Percentiles rank a stretch among this genome's conserved stretches.
phyloP scores from a whole-genome alignment of 1,140 invertebrate genomes.

The Papilio helenus region DNA sequence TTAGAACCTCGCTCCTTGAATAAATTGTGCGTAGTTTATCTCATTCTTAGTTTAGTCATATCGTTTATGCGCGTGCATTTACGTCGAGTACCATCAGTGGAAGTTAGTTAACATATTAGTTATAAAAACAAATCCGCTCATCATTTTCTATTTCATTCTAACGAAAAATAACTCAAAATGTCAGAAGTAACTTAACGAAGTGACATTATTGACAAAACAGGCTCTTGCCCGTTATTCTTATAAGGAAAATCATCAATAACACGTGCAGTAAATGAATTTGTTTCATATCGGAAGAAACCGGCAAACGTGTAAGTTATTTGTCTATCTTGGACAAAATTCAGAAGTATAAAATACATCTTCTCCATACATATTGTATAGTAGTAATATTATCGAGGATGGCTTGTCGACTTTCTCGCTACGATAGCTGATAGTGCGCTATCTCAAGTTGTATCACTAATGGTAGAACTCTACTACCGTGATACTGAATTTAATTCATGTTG shows the following conservation, averaged over 20 bases:
- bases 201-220: too few species aligned
- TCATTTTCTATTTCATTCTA: not conserved
- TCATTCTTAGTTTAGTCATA: slow-evolving; percentile 41
- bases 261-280: too few species aligned
- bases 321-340: too few species aligned
- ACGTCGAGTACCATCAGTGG: not conserved
- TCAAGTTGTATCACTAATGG: not conserved
- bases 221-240: too few species aligned
- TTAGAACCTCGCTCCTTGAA: slow-evolving; percentile 37
- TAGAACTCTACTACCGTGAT: too few species aligned
- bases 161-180: not conserved
- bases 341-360: too few species aligned
- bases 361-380: not conserved
- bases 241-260: too few species aligned
- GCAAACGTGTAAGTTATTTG: too few species aligned
- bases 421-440: not conserved
- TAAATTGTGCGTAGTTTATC: slow-evolving; percentile 21
- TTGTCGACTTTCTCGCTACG: not conserved
- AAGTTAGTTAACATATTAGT: not conserved
- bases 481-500: not conserved
- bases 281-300: too few species aligned
- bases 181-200: too few species aligned
- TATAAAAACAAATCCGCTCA: not conserved
- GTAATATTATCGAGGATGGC: not conserved
- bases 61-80: not conserved